Percentiles rank a stretch among this genome's conserved stretches.
Conservation (phyloP, 2,113 vertebrate species). For the Pseudorasbora parva region DNA sequence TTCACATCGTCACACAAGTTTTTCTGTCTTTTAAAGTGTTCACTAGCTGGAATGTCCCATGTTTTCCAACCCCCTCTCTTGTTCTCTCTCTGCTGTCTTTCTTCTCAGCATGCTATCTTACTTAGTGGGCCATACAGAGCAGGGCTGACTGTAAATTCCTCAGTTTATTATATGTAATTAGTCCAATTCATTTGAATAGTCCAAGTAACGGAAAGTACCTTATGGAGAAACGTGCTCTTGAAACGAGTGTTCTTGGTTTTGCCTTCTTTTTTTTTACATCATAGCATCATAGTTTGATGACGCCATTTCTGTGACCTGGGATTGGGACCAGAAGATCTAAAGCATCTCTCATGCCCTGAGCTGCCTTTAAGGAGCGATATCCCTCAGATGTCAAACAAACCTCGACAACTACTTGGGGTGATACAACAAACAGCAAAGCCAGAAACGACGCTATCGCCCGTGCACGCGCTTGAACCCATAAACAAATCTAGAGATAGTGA, state of each 20-base stretch:
- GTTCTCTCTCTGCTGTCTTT: conserved; percentile 11
- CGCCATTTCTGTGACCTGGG: not conserved
- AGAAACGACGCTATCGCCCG: not conserved
- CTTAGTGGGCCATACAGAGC: conserved; percentile 9
- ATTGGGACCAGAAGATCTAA: conserved; percentile 8
- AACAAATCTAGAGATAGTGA: conserved; percentile 4
- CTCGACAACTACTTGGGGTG: not conserved
- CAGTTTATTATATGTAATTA: conserved; percentile 22
- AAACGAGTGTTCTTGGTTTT: not conserved
- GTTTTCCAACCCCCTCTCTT: conserved; percentile 4
- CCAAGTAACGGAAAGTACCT: conserved; percentile 6
- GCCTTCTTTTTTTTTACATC: conserved; percentile 28
- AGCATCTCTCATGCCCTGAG: conserved; percentile 12
- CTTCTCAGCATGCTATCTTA: conserved; percentile 25
- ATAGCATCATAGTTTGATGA: not conserved
- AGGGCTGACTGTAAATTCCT: conserved; percentile 32
- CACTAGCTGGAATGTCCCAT: conserved; percentile 13
- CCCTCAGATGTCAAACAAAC: conserved; percentile 28
- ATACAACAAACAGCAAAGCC: not conserved
- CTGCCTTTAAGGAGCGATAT: not conserved
- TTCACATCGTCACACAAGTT: not conserved
- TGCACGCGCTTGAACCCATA: not conserved
- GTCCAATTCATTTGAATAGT: not conserved
- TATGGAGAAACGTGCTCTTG: not conserved
- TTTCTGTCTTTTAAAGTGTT: not conserved